Percentiles rank a stretch among this genome's conserved stretches.
These are phyloP conservation scores for Caerostris extrusa DNA, from an alignment of 1,140 invertebrate genomes.

Conservation along the genomic window DNA sequence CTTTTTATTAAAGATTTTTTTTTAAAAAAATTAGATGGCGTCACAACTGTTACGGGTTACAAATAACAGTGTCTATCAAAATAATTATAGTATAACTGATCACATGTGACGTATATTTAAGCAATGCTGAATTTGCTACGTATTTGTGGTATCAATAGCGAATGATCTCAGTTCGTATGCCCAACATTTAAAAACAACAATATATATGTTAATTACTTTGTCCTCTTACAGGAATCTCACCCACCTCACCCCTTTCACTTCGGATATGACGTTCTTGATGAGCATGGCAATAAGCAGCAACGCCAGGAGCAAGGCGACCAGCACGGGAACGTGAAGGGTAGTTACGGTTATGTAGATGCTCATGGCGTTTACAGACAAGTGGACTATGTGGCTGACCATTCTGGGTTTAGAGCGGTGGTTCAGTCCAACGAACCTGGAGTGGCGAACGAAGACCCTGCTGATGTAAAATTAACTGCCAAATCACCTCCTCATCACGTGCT, in stretches of 20 bases:
- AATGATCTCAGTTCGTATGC: too few relatives aligned
- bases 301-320: conserved; percentile 75
- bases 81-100: too few relatives aligned
- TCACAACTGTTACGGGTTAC: too few relatives aligned
- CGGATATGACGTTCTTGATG: conserved; percentile 76
- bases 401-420: conserved; percentile 78
- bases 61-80: too few relatives aligned
- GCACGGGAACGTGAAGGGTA: conserved; percentile 77
- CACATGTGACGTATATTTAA: too few relatives aligned
- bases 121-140: too few relatives aligned
- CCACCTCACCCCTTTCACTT: conserved; percentile 77
- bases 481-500: conserved; percentile 46
- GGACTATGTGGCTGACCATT: conserved; percentile 78
- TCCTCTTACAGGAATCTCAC: neutral
- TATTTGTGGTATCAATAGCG: too few relatives aligned
- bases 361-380: conserved; percentile 68
- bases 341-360: conserved; percentile 74
- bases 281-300: conserved; percentile 76
- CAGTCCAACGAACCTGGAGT: conserved; percentile 78
- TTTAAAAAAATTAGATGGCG: too few relatives aligned
- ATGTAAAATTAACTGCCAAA: conserved; percentile 59
- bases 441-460: conserved; percentile 59
- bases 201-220: neutral
- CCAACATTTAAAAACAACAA: too few relatives aligned
- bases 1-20: too few relatives aligned